Conservation (phyloP, 30 jellyfish, hydroid and myxozoan genomes). For the Chrysaora quinquecirrha region DNA sequence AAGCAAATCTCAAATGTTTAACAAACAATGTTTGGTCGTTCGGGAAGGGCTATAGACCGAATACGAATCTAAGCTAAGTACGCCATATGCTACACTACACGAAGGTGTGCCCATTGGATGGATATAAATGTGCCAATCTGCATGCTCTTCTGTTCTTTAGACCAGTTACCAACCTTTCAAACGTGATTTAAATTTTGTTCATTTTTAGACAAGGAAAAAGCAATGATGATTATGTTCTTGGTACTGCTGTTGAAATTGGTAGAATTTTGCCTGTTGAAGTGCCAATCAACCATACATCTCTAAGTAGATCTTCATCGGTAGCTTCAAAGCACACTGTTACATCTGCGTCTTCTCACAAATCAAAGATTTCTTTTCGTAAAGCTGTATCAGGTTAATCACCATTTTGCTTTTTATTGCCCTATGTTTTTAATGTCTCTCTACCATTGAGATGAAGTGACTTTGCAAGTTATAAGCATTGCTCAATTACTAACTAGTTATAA, state of each 20-base stretch:
- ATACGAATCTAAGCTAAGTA: too few species aligned
- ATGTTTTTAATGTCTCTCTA: neutral
- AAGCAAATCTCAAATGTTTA: too few species aligned
- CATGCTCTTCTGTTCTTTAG: too few species aligned
- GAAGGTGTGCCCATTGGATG: too few species aligned
- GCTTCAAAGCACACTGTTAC: neutral
- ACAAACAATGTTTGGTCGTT: too few species aligned
- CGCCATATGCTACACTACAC: too few species aligned
- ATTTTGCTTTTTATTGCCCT: neutral
- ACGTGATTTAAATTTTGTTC: too few species aligned
- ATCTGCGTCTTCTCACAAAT: conserved; percentile 1
- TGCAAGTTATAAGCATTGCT: neutral
- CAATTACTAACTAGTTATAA: neutral
- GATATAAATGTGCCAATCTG: too few species aligned
- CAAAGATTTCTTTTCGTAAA: neutral
- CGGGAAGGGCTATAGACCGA: too few species aligned
- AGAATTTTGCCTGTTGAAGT: conserved; percentile 54
- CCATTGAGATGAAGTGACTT: neutral
- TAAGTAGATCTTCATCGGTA: conserved; percentile 40
- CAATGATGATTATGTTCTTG: conserved; percentile 54
- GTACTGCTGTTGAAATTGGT: conserved; percentile 9
- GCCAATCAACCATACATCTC: neutral
- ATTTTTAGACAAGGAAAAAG: conserved; percentile 53
- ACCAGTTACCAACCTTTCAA: too few species aligned
- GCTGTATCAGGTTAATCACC: neutral